These are phyloP conservation scores for Mechanitis messenoides DNA, from an alignment of 2,888 invertebrate species.

Conservation along the genomic window DNA sequence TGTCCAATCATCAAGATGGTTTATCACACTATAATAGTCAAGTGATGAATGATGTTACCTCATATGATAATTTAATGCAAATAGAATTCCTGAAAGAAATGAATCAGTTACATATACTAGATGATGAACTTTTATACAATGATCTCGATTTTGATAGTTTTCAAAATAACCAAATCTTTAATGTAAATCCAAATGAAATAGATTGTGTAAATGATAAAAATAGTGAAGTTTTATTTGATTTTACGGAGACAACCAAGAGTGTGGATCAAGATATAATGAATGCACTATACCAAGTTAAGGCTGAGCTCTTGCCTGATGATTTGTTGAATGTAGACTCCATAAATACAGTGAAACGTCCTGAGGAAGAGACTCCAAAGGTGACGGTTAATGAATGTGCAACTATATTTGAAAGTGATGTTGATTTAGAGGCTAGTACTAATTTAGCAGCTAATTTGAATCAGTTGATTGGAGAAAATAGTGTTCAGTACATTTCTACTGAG, in stretches of 20 bases:
- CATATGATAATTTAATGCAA: conserved; percentile 56
- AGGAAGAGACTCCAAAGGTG: conserved; percentile 39
- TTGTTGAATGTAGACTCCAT: conserved; percentile 48
- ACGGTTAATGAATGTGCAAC: conserved; percentile 65
- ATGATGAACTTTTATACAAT: conserved; percentile 64
- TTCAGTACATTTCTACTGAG: conserved; percentile 68
- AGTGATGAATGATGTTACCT: conserved; percentile 39
- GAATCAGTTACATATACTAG: conserved; percentile 61
- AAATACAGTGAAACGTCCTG: conserved; percentile 37
- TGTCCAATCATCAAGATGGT: conserved; percentile 51
- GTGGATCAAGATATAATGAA: conserved; percentile 65
- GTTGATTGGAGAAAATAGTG: conserved; percentile 64
- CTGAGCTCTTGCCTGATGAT: conserved; percentile 55
- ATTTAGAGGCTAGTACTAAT: conserved; percentile 66
- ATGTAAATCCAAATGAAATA: conserved; percentile 46
- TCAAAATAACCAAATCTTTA: conserved; percentile 58
- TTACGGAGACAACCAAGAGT: conserved; percentile 46
- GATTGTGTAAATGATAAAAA: conserved; percentile 51
- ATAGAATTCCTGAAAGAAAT: conserved; percentile 67
- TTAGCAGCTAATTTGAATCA: conserved; percentile 69
- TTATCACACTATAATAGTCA: conserved; percentile 38
- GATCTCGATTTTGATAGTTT: conserved; percentile 67
- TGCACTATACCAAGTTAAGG: conserved; percentile 51
- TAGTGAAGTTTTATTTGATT: conserved; percentile 56
- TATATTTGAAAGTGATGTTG: conserved; percentile 69